Conservation (phyloP, 2,113 vertebrate species). For the Paedocypris sp. region DNA sequence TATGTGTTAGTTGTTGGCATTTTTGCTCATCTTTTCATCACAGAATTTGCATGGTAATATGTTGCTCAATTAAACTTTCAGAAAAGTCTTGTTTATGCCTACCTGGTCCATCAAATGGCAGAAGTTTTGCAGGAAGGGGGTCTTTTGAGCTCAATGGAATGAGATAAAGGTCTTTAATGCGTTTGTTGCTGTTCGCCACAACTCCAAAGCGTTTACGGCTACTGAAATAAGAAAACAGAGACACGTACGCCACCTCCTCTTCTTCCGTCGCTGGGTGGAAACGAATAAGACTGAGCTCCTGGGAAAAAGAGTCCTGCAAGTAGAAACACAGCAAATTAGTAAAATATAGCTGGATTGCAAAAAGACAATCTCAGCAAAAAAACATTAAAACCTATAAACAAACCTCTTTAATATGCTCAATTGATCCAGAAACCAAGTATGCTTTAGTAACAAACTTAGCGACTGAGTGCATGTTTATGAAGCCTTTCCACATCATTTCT, state of each 20-base stretch:
- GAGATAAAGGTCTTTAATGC: slow-evolving; percentile 97
- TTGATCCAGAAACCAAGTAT: slow-evolving; percentile 87
- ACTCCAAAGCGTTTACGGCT: slow-evolving; percentile 92
- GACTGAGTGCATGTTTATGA: slow-evolving; percentile 94
- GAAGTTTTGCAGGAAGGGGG: slow-evolving; percentile 87
- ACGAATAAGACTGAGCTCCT: slow-evolving; percentile 94
- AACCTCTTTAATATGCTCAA: slow-evolving; percentile 93
- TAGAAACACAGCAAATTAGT: background rate
- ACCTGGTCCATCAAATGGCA: slow-evolving; percentile 99
- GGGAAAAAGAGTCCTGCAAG: slow-evolving; percentile 7
- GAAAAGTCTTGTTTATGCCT: slow-evolving; percentile 49
- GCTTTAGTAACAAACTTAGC: slow-evolving; percentile 98
- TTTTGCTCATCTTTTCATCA: too few species aligned
- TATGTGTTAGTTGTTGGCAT: background rate
- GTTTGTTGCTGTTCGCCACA: slow-evolving; percentile 91
- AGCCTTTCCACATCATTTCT: slow-evolving; percentile 92
- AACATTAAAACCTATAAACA: slow-evolving; percentile 28
- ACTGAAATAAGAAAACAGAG: slow-evolving; percentile 97
- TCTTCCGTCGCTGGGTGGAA: slow-evolving; percentile 97
- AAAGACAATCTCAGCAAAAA: background rate
- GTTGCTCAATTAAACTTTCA: background rate
- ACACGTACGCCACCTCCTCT: slow-evolving; percentile 93
- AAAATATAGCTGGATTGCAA: background rate
- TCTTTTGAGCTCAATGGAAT: slow-evolving; percentile 91
- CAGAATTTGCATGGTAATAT: too few species aligned